A percentile compares a stretch with the other conserved stretches of the same genome.
phyloP scores from a whole-genome alignment of 2,888 invertebrate genomes.

The Orthosia incerta region DNA sequence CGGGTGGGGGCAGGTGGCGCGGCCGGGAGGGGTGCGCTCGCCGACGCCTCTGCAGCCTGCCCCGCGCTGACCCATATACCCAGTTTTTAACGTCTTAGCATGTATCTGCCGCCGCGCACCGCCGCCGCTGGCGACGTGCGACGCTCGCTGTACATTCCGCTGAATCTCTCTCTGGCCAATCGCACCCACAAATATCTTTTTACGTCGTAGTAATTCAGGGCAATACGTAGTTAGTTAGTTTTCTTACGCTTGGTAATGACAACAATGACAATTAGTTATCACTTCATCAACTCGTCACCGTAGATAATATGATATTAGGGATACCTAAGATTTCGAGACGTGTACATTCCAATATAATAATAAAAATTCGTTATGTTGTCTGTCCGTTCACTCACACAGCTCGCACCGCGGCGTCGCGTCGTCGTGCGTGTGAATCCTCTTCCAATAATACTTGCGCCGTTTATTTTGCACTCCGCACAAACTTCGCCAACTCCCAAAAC shows the following conservation, averaged over 20 bases:
- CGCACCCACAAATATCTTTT: slow-evolving; percentile 7
- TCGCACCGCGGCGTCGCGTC: too few species aligned
- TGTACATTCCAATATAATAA: too few species aligned
- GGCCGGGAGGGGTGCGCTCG: slow-evolving; percentile 3
- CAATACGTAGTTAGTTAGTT: too few species aligned
- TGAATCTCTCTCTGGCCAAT: not conserved
- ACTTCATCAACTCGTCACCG: too few species aligned
- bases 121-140: not conserved
- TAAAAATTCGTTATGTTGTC: too few species aligned
- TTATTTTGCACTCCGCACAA: slow-evolving; percentile 34
- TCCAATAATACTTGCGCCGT: slow-evolving; percentile 22
- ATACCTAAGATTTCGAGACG: too few species aligned
- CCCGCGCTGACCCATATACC: slow-evolving; percentile 66
- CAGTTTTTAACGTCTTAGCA: slow-evolving; percentile 62
- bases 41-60: slow-evolving; percentile 59
- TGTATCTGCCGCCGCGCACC: slow-evolving; percentile 18
- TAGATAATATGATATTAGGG: too few species aligned
- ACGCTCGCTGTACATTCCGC: slow-evolving; percentile 12
- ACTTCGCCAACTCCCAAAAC: slow-evolving; percentile 39
- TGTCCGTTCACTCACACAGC: too few species aligned
- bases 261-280: too few species aligned
- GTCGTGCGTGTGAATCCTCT: not conserved
- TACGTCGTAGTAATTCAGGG: too few species aligned
- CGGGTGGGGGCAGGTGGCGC: not conserved
- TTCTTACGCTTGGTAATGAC: too few species aligned